phyloP scores from a whole-genome alignment of 1,140 invertebrate species.

The Bemisia tabaci region DNA sequence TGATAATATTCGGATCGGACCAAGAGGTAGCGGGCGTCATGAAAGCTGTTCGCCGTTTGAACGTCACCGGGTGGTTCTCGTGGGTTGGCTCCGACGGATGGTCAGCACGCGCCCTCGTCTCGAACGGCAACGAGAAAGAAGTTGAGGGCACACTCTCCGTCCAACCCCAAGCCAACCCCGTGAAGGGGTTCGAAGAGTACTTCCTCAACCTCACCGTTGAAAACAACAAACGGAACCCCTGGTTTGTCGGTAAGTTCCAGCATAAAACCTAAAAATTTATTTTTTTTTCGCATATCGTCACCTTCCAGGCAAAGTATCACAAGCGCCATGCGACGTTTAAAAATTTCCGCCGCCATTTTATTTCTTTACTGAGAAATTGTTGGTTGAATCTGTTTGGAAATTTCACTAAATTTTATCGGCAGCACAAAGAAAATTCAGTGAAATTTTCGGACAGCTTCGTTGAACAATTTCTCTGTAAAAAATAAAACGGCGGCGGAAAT shows the following conservation, averaged over 20 bases:
- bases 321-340: no score
- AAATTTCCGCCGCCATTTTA: no score
- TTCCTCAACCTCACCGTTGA: constrained; percentile 72
- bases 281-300: no score
- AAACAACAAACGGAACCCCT: constrained; percentile 78
- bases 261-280: no score
- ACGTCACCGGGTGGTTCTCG: constrained; percentile 78
- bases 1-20: constrained; percentile 90
- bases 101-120: constrained; percentile 74
- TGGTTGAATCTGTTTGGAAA: no score
- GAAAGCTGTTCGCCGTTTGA: constrained; percentile 69
- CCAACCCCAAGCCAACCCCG: constrained; percentile 77
- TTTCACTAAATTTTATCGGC: no score
- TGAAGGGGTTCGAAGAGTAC: constrained; percentile 75
- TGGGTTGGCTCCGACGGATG: constrained; percentile 94
- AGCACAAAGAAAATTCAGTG: no score
- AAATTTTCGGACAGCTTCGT: no score
- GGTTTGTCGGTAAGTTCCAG: constrained; percentile 69
- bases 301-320: no score
- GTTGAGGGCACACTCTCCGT: constrained; percentile 84
- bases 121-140: constrained; percentile 73
- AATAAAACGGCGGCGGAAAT: no score
- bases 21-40: constrained; percentile 91
- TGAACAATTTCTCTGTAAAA: no score
- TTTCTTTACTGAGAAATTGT: no score